Evolutionary conservation across 1,140 invertebrate species (phyloP).

Genomic region (Heliconius hermathena): DNA sequence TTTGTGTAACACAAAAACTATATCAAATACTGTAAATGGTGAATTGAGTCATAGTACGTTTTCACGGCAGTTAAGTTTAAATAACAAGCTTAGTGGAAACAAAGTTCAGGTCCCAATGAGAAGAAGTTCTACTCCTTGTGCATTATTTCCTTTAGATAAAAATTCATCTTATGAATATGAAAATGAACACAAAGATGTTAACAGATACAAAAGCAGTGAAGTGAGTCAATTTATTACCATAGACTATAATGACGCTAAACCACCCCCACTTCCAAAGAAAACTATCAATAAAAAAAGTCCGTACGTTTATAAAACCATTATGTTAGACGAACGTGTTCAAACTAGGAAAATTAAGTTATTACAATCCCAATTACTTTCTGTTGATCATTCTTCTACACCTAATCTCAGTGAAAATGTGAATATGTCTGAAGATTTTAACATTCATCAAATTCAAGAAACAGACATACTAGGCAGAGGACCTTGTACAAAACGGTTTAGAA

Average conservation of each 20-base stretch:
- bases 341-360: slow-evolving; percentile 79
- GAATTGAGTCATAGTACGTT: slow-evolving; percentile 62
- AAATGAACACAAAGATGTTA: slow-evolving; percentile 53
- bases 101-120: slow-evolving; percentile 69
- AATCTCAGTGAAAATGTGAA: slow-evolving; percentile 54
- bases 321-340: slow-evolving; percentile 78
- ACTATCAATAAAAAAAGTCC: slow-evolving; percentile 71
- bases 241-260: slow-evolving; percentile 71
- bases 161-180: slow-evolving; percentile 47
- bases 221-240: slow-evolving; percentile 53
- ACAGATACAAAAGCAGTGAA: slow-evolving; percentile 49
- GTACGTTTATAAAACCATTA: slow-evolving; percentile 79
- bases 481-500: slow-evolving; percentile 81
- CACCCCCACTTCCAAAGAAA: slow-evolving; percentile 77
- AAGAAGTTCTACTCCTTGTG: slow-evolving; percentile 76
- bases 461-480: slow-evolving; percentile 75
- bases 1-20: slow-evolving; percentile 57
- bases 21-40: slow-evolving; percentile 41
- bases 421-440: slow-evolving; percentile 35
- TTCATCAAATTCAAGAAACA: slow-evolving; percentile 49
- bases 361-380: slow-evolving; percentile 70
- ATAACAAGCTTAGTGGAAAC: slow-evolving; percentile 72
- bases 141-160: slow-evolving; percentile 72
- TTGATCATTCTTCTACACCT: slow-evolving; percentile 64
- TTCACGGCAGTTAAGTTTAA: slow-evolving; percentile 73